phyloP scores from a whole-genome alignment of 2,888 invertebrate species.

The Tipula confusa region DNA sequence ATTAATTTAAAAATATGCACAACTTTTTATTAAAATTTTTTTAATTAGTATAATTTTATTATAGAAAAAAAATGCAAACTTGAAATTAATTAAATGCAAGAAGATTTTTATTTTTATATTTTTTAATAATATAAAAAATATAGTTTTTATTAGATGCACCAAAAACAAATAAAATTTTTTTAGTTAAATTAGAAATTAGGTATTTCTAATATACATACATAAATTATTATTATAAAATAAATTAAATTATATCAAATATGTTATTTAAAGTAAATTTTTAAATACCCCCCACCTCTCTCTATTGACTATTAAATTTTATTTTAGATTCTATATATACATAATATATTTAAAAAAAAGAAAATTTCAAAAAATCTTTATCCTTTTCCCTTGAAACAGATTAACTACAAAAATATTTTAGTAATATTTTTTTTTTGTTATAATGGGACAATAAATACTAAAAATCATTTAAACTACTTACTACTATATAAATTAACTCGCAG shows the following conservation, averaged over 20 bases:
- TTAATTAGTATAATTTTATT: background rate
- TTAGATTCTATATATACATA: background rate
- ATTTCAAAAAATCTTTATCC: background rate
- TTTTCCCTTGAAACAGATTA: background rate
- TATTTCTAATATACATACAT: background rate
- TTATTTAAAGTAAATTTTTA: background rate
- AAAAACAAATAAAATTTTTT: background rate
- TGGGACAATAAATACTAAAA: background rate
- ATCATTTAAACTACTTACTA: background rate
- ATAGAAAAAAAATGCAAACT: background rate
- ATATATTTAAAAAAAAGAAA: no score
- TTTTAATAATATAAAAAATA: background rate
- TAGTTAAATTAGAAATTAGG: background rate
- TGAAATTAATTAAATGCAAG: background rate
- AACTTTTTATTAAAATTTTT: background rate
- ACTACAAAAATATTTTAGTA: background rate
- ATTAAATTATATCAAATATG: background rate
- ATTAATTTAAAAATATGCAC: background rate
- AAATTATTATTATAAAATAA: background rate
- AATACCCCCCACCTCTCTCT: background rate
- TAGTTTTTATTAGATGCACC: background rate
- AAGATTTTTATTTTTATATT: conserved; percentile 12
- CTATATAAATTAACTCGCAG: background rate
- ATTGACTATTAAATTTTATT: background rate
- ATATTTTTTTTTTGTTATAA: background rate